Percentiles rank a stretch among this genome's conserved stretches.
Evolutionary conservation across 1,140 invertebrate genomes (phyloP).

Genomic region (Galleria mellonella): DNA sequence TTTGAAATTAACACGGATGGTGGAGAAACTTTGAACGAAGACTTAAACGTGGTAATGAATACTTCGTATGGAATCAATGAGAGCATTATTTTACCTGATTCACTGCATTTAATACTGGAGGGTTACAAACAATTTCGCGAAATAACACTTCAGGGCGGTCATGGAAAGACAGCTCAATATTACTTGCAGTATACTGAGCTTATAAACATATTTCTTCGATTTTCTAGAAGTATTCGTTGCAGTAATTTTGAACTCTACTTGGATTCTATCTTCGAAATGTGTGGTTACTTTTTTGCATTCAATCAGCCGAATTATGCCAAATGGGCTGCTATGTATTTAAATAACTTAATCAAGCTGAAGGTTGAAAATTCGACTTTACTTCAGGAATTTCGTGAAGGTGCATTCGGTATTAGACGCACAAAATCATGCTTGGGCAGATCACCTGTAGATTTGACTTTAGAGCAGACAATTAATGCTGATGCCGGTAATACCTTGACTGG

Average conservation of each 20-base stretch:
- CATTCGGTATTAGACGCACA: slow-evolving; percentile 24
- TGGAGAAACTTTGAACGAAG: no score
- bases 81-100: no score
- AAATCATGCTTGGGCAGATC: slow-evolving; percentile 2
- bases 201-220: slow-evolving; percentile 20
- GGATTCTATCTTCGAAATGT: slow-evolving; percentile 22
- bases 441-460: slow-evolving; percentile 21
- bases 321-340: slow-evolving; percentile 24
- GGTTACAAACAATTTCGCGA: no score
- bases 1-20: no score
- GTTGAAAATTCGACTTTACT: slow-evolving; percentile 15
- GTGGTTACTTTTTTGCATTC: slow-evolving; percentile 31
- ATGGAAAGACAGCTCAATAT: slow-evolving; percentile 42
- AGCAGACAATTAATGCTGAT: slow-evolving; percentile 31
- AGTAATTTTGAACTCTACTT: slow-evolving; percentile 31
- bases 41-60: no score
- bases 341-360: slow-evolving; percentile 20
- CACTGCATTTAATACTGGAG: no score
- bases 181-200: slow-evolving; percentile 21
- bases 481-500: slow-evolving; percentile 28
- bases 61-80: no score
- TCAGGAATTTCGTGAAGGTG: slow-evolving; percentile 16
- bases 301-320: slow-evolving; percentile 42
- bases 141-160: slow-evolving; percentile 16
- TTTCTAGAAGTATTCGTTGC: slow-evolving; percentile 26